These are phyloP conservation scores for Ladona fulva DNA, from an alignment of 1,140 invertebrate species.

Conservation along the genomic window DNA sequence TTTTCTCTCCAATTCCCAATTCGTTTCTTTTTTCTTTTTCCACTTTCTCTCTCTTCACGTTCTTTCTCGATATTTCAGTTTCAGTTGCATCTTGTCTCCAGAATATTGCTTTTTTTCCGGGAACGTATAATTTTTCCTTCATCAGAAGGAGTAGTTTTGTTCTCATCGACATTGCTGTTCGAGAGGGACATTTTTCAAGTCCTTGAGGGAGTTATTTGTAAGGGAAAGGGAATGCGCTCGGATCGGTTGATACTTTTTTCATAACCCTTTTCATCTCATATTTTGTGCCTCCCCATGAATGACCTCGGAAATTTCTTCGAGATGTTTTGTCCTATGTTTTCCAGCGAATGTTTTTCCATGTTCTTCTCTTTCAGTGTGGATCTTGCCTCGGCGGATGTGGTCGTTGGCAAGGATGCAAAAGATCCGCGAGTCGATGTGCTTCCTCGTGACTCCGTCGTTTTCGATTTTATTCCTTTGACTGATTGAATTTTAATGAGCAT, in stretches of 20 bases:
- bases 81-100: not conserved
- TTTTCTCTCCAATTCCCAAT: not conserved
- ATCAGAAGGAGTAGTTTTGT: conserved; percentile 9
- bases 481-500: too few relatives aligned
- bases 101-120: not conserved
- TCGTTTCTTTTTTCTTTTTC: not conserved
- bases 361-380: not conserved
- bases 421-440: too few relatives aligned
- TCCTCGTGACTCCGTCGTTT: too few relatives aligned
- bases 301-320: not conserved
- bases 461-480: too few relatives aligned
- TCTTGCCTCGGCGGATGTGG: not conserved
- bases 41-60: not conserved
- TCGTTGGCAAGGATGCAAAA: too few relatives aligned
- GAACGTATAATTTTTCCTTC: not conserved
- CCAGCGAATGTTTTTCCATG: too few relatives aligned
- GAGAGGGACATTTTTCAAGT: not conserved
- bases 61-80: not conserved
- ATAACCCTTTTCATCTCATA: not conserved
- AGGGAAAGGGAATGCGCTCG: not conserved
- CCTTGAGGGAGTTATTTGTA: not conserved
- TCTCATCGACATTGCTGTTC: not conserved
- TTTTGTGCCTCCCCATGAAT: not conserved
- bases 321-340: too few relatives aligned
- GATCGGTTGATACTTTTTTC: too few relatives aligned